Conservation (phyloP, 23 tunicate species). For the Trididemnum miniatum region DNA sequence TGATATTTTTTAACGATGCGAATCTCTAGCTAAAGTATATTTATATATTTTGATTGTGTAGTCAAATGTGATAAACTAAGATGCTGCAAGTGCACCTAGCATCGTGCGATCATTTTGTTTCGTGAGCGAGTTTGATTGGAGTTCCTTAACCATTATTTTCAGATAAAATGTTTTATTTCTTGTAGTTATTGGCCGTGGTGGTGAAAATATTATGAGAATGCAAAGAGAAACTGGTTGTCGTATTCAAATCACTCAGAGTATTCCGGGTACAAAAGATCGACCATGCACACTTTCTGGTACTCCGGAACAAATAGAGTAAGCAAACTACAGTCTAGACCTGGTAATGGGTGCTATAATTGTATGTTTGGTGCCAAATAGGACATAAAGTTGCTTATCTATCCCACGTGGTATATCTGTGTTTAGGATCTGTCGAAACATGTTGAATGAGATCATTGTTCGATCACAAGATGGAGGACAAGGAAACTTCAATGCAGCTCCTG, state of each 20-base stretch:
- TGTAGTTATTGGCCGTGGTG: conserved; percentile 96
- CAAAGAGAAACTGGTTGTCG: conserved; percentile 97
- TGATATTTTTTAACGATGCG: too few relatives aligned
- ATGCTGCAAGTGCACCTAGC: too few relatives aligned
- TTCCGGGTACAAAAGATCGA: conserved; percentile 81
- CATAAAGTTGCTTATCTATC: too few relatives aligned
- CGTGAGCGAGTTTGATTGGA: background rate
- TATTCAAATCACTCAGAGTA: conserved; percentile 89
- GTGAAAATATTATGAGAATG: conserved; percentile 96
- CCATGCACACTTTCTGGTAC: conserved; percentile 98
- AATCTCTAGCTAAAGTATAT: too few relatives aligned
- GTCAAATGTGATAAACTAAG: too few relatives aligned
- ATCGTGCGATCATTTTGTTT: too few relatives aligned
- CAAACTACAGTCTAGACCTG: too few relatives aligned
- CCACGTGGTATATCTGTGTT: background rate
- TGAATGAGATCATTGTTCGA: conserved; percentile 59
- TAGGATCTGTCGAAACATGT: conserved; percentile 70
- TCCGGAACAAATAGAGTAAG: conserved; percentile 93
- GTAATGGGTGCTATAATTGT: too few relatives aligned
- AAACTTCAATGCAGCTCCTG: conserved; percentile 15
- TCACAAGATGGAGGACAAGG: conserved; percentile 63
- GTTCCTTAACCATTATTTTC: background rate
- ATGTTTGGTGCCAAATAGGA: too few relatives aligned
- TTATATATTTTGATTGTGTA: too few relatives aligned
- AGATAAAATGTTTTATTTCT: background rate